A percentile compares a stretch with the other conserved stretches of the same genome.
These are phyloP conservation scores for Myripristis murdjan DNA, from an alignment of 2,797 vertebrate species.

Conservation along the genomic window DNA sequence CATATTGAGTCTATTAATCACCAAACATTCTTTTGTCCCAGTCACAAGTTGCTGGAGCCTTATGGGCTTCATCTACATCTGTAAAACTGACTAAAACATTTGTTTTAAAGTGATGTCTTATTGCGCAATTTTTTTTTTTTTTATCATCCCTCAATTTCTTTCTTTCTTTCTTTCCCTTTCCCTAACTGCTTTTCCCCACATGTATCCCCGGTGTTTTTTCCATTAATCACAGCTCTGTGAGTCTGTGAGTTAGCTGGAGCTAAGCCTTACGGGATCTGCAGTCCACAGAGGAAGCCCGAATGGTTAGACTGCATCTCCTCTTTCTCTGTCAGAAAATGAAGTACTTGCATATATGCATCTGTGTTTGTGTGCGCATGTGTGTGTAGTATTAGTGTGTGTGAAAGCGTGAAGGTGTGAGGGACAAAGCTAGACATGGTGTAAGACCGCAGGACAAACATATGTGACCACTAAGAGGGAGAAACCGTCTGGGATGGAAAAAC, in stretches of 20 bases:
- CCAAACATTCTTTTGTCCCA: not conserved
- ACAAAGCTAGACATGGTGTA: constrained; percentile 50
- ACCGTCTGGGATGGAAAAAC: constrained; percentile 63
- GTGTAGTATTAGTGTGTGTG: constrained; percentile 50
- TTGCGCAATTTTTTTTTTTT: not conserved
- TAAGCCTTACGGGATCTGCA: constrained; percentile 65
- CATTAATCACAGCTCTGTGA: constrained; percentile 49
- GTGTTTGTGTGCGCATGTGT: constrained; percentile 38
- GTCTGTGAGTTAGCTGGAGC: constrained; percentile 22
- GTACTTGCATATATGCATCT: constrained; percentile 12
- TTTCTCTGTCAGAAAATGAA: constrained; percentile 46
- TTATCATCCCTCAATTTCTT: constrained; percentile 7
- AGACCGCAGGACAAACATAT: constrained; percentile 69
- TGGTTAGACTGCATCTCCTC: constrained; percentile 61
- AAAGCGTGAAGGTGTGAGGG: constrained; percentile 48
- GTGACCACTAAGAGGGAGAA: constrained; percentile 48
- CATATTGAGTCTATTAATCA: not conserved
- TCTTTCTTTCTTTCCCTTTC: not conserved
- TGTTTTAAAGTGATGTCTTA: not conserved
- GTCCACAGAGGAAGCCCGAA: constrained; percentile 57
- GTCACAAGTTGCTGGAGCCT: not conserved
- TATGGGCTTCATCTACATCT: not conserved
- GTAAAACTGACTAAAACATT: constrained; percentile 17
- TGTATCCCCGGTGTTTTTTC: constrained; percentile 44
- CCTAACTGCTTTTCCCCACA: constrained; percentile 1